Evolutionary conservation across 2,797 vertebrate genomes (phyloP), one percentile per base, ranked within the genome.

Genomic region (Chaetophractus vellerosus): DNA sequence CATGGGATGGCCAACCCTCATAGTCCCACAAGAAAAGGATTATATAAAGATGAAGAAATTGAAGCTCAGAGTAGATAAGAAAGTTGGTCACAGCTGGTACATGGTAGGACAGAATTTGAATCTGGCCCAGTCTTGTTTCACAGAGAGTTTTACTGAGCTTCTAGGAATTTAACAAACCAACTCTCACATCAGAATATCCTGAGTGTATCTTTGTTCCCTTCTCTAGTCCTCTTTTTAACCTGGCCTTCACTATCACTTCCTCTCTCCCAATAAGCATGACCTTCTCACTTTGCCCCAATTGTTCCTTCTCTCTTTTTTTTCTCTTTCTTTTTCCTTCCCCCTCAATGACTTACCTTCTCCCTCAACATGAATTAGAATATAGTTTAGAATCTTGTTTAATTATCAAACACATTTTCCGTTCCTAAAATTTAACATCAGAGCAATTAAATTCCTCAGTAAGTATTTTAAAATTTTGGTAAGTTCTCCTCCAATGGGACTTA

Each of bases 341-440:
- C 9, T 89, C 5, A 7, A 1, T 23, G 28, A 23, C 2, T 45
- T 72, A 64, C 18, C 2, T 81, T 71, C 9, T 81, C 55, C 24
- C 16, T 66, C 19, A 45, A 31, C 28, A 52, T 31, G 10, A 41
- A 52, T 6, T 31, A 19, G 50, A 86, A 6, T 63, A 9, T 5
- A 21, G 28, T 68, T 57, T 68, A 24, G 38, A 69, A 45, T 92
- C 50, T 83, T 74, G 8, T 74, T 87, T 83, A 72, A 36, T 68
- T 94, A 36, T 31, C 88, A 71, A 90, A 41, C 71, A 12, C 26
- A 1, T 76, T 93, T 89, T 63, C 45, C 52, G 59, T 80, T 50
- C 66, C 76, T 85, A 90, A 88, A 93, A 90, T 82, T 81, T 63
- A 90, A 26, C 57, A 68, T 64, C 28, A 45, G 24, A 5, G 71